Conservation (phyloP, 35 echinoderm and acorn worm genomes). For the Ophiothrix spiculata region DNA sequence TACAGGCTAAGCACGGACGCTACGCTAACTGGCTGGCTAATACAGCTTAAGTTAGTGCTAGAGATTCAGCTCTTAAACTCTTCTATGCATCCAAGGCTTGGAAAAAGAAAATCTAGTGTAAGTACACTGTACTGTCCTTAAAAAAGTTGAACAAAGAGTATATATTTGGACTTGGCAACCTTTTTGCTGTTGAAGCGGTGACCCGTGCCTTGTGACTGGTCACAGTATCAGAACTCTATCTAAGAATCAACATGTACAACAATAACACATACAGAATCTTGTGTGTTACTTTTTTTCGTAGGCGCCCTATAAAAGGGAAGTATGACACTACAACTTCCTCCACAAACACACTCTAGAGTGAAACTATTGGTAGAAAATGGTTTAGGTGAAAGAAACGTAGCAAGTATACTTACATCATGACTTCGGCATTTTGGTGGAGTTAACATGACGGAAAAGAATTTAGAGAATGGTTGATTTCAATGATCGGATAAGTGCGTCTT, state of each 20-base stretch:
- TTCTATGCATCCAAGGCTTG: background rate
- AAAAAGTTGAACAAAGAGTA: background rate
- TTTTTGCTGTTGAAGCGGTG: background rate
- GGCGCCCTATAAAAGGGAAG: conserved; percentile 1
- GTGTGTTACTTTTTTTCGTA: background rate
- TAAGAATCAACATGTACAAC: conserved; percentile 42
- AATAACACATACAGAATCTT: conserved; percentile 12
- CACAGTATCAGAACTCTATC: conserved; percentile 32
- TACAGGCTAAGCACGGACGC: background rate
- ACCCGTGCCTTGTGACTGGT: conserved; percentile 1
- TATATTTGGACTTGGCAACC: background rate
- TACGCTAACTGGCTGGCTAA: background rate
- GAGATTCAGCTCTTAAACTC: background rate
- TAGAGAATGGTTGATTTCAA: background rate
- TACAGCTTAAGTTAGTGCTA: background rate
- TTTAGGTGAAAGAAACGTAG: background rate
- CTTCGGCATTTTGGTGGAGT: conserved; percentile 1
- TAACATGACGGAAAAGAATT: background rate
- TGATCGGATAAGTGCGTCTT: background rate
- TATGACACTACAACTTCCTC: conserved; percentile 1
- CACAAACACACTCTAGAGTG: background rate
- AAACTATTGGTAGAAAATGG: conserved; percentile 3
- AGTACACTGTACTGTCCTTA: conserved; percentile 5
- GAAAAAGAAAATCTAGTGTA: background rate
- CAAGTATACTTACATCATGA: background rate